Conservation (phyloP, 2,888 invertebrate species). For the Melipona bicolor region DNA sequence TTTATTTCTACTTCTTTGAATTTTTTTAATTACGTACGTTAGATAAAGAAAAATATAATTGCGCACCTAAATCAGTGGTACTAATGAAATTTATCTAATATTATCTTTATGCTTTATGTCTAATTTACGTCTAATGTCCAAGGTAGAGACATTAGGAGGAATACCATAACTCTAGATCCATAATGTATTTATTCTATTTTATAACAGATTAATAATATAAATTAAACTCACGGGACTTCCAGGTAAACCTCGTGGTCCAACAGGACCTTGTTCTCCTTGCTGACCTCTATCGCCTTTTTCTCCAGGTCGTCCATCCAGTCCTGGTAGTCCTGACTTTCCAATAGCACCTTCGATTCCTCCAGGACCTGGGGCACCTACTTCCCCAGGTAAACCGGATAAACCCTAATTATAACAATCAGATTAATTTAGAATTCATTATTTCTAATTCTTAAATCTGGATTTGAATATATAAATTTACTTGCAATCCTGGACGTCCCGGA, state of each 20-base stretch:
- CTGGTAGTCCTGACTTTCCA: constrained; percentile 83
- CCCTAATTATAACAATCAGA: constrained; percentile 66
- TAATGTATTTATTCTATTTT: background rate
- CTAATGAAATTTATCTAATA: too few relatives aligned
- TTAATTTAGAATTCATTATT: background rate
- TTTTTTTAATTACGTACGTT: background rate
- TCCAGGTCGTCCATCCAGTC: constrained; percentile 83
- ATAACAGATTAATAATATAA: background rate
- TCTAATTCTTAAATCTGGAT: background rate
- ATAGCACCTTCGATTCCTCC: constrained; percentile 78
- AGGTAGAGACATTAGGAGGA: too few relatives aligned
- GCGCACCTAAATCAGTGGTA: too few relatives aligned
- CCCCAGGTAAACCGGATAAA: constrained; percentile 79
- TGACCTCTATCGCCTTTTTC: constrained; percentile 83
- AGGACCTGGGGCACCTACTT: constrained; percentile 77
- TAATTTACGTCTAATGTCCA: too few relatives aligned
- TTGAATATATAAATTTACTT: constrained; percentile 30
- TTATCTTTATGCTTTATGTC: too few relatives aligned
- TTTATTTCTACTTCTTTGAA: background rate
- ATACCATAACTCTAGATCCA: background rate
- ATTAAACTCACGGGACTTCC: constrained; percentile 81
- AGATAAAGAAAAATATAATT: background rate
- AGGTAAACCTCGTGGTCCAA: constrained; percentile 84
- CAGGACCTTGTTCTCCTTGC: constrained; percentile 84
- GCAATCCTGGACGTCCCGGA: constrained; percentile 82